Percentiles rank a stretch among this genome's conserved stretches.
Conservation (phyloP, 2,113 vertebrate species). For the Lichenostomus cassidix region DNA sequence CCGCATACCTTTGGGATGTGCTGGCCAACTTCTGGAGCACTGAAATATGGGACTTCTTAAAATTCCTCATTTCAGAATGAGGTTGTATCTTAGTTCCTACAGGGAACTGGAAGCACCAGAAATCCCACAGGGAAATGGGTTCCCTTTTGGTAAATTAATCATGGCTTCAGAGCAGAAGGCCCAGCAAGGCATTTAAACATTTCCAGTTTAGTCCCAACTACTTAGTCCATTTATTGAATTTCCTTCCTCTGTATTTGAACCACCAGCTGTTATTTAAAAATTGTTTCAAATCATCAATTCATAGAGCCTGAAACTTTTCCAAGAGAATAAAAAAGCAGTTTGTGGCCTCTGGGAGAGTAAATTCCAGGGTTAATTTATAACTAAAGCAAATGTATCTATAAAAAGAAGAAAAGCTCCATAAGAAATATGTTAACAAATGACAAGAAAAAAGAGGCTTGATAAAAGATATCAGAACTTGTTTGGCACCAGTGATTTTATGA, state of each 20-base stretch:
- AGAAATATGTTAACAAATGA: conserved; percentile 73
- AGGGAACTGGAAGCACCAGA: not conserved
- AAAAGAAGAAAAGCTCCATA: conserved; percentile 73
- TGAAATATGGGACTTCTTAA: not conserved
- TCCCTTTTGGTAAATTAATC: not conserved
- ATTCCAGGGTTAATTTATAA: conserved; percentile 80
- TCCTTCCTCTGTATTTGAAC: not conserved
- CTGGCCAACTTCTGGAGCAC: not conserved
- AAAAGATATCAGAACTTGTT: conserved; percentile 74
- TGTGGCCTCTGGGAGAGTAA: conserved; percentile 59
- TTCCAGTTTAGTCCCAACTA: not conserved
- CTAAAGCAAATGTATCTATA: conserved; percentile 77
- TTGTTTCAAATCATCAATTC: conserved; percentile 3
- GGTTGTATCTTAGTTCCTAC: not conserved
- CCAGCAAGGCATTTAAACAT: not conserved
- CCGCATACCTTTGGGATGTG: not conserved
- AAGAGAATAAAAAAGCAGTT: conserved; percentile 39
- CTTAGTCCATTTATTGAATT: not conserved
- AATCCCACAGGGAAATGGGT: not conserved
- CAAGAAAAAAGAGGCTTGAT: conserved; percentile 65
- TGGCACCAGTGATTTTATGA: conserved; percentile 76
- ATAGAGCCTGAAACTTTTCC: conserved; percentile 16
- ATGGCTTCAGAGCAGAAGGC: not conserved
- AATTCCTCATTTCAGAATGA: not conserved
- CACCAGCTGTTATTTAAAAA: not conserved